Evolutionary conservation across 2,797 vertebrate genomes (phyloP), one percentile per base, ranked within the genome.

Genomic region (Alcedo quadribrachys): DNA sequence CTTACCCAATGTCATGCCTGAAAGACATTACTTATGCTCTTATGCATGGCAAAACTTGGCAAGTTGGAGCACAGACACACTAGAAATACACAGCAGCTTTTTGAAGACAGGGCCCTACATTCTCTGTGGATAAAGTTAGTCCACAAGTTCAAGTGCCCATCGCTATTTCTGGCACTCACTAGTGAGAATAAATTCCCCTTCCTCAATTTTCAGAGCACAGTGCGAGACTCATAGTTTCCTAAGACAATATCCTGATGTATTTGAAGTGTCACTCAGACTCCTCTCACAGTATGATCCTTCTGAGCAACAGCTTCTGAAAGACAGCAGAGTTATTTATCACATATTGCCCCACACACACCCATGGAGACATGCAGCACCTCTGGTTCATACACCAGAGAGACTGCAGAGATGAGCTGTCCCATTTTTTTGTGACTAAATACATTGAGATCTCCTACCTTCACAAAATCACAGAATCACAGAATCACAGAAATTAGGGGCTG

Each of bases 351-450:
- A 4, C 5, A 2, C 6, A 5, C 2, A 13, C 27, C n/a, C 19
- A 2, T 11, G 5, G 2, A 45, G 54, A 57, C 50, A 33, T 0
- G 0, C 48, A 82, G 55, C 9, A 6, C 28, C 61, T 63, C 71
- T 46, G 60, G 27, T 8, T 71, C 76, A 37, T 51, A 73, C 60
- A 61, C 15, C 25, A 40, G 20, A 35, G 60, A 76, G 43, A 55
- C 1, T 0, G 2, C 25, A 67, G 35, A 68, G 20, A 62, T 0
- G 0, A 83, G 40, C 16, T 18, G 3, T 42, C 22, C 42, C 37
- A 8, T 27, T 50, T 78, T 73, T 61, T 63, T 15, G 43, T 48
- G 68, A 32, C 46, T 43, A 92, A 89, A 68, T 15, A 35, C 11
- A 20, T 21, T 1, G 1, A n/a, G 22, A 30, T 66, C 35, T 62